A percentile compares a stretch with the other conserved stretches of the same genome.
Conservation (phyloP, 2,888 invertebrate species). For the Anagyrus pseudococci region DNA sequence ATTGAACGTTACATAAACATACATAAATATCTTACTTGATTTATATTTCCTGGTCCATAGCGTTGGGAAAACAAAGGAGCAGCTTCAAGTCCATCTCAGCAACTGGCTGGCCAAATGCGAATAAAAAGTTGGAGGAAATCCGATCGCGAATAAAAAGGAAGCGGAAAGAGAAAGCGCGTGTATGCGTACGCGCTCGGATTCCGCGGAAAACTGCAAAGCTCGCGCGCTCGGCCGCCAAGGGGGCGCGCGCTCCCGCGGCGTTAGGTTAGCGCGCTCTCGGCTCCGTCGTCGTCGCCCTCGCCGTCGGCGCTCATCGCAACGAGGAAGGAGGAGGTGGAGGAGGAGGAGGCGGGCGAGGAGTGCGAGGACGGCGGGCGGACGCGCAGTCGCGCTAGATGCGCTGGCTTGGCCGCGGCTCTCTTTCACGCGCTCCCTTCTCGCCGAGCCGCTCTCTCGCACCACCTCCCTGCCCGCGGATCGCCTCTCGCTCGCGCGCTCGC, state of each 20-base stretch:
- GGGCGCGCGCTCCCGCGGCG: background rate
- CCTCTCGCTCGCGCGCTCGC: background rate
- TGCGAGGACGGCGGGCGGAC: background rate
- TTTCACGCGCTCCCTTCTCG: background rate
- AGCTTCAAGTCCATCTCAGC: no score
- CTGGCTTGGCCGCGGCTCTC: background rate
- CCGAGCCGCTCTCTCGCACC: background rate
- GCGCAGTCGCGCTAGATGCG: slow-evolving; percentile 32
- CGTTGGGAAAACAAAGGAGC: no score
- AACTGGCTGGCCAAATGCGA: no score
- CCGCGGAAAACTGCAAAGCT: no score
- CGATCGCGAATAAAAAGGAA: no score
- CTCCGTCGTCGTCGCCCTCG: background rate
- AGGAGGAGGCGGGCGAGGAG: background rate
- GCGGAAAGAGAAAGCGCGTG: no score
- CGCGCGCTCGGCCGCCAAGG: no score
- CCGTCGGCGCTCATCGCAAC: background rate
- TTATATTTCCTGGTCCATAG: no score
- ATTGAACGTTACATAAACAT: no score
- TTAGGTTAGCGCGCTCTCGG: background rate
- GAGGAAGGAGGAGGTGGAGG: background rate
- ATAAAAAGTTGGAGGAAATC: no score
- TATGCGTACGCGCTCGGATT: no score
- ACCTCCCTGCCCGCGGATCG: background rate
- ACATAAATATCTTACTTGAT: no score